Conservation (phyloP, 2,888 invertebrate genomes). For the Sympetrum striolatum region DNA sequence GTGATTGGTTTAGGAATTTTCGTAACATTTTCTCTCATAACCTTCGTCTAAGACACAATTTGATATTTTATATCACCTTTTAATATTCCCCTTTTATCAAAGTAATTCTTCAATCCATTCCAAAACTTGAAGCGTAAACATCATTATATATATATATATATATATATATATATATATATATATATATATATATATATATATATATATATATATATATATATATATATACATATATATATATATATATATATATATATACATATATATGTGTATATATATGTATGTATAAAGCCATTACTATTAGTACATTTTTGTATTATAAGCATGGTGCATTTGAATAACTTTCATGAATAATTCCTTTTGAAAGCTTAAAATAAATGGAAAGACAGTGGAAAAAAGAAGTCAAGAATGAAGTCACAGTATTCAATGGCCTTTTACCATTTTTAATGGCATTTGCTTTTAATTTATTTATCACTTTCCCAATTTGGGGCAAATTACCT, state of each 20-base stretch:
- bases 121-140: constrained; percentile 37
- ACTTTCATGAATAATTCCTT: neutral
- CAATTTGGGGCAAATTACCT: constrained; percentile 17
- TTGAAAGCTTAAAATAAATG: constrained; percentile 12
- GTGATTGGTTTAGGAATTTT: constrained; percentile 20
- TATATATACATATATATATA: no score
- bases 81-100: constrained; percentile 36
- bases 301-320: constrained; percentile 14
- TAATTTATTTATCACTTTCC: neutral
- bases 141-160: neutral
- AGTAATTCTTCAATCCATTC: constrained; percentile 28
- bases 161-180: no score
- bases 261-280: no score
- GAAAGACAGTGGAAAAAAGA: neutral
- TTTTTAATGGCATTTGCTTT: neutral
- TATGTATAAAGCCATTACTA: constrained; percentile 9
- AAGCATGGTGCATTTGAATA: neutral
- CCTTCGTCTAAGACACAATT: constrained; percentile 39
- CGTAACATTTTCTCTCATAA: neutral
- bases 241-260: no score
- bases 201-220: no score
- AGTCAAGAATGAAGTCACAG: constrained; percentile 7
- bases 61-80: constrained; percentile 39
- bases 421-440: constrained; percentile 1
- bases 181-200: no score